Base-by-base conservation (phyloP, 2,888 invertebrate species). In the Philaethria dido region DNA sequence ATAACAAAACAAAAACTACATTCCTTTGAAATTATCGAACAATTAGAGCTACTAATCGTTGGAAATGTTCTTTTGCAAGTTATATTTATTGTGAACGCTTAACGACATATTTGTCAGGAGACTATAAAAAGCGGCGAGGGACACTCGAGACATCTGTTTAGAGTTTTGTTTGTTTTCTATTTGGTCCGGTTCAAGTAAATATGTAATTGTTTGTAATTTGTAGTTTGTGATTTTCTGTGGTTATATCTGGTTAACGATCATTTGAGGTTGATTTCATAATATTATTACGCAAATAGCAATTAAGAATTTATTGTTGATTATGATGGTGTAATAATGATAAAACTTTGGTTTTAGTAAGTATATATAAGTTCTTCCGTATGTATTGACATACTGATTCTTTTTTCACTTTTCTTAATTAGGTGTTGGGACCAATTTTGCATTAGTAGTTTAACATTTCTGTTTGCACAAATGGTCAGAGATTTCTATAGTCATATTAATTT, bases 21-120 rank as follows among this genome's bases (percentile, higher is more conserved):
- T 59, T 45, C 57, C 54, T 65, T 25, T 42, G 16, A 36, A 57
- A 62, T 62, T 62, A 57, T 60, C 44, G 66, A 33, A 62, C 62
- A 62, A 69, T 69, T 69, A 69, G 39, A 33, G 57, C 36, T 59
- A 57, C 20, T 69, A 60, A 63, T 66, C 59, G 66, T 47, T 54
- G 18, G 18, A 20, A 44, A 64, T 60, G 60, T 62, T 48, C 29
- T 47, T 57, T 62, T 47, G 33, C 48, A 33, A 44, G 20, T 47
- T 64, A 47, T 64, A 59, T 60, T 59, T 59, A 59, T 42, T 42
- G 42, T 9, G 42, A 50, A 65, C 42, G 42, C 59, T 48, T 47
- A 29, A 50, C 48, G 39, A 63, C 47, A 48, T 57, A 59, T 59
- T 64, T 36, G 29, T 39, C 39, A 29, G 33, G 29, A 64, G 29